Base-by-base conservation (phyloP, 2,888 invertebrate species). In the Eueremaeus valkanovi region DNA sequence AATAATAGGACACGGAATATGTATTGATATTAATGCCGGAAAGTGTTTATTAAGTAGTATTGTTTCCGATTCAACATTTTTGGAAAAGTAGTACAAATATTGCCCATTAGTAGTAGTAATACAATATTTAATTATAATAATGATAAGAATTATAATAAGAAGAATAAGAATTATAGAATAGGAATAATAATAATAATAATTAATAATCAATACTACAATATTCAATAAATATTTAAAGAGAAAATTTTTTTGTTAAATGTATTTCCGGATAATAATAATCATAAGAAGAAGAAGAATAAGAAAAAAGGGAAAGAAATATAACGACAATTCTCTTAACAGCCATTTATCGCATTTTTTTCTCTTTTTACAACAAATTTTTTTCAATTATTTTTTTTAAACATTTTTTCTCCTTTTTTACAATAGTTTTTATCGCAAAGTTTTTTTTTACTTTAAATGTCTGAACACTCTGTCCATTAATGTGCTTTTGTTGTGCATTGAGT, bases 11-110 rank as follows among this genome's bases (percentile, higher is more conserved):
- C 21, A 27, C 6, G 11, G 27, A 27, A 27, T 55, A 55, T n/a
- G 2, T 21, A 0, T 18, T 33, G 63, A 33, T 63, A 63, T 63
- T 36, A 63, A 63, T 63, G 63, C 33, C 63, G 33, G 63, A 11
- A 63, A 63, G 33, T 33, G 63, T 63, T 63, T 63, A 63, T 63
- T 63, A 63, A 63, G 63, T 63, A 63, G 63, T 63, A 63, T 27
- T 63, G 6, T 63, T 63, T 63, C 55, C 63, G 63, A 31, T 63
- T 63, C 33, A 33, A 63, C 33, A 63, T 58, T 49, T 55, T 55
- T 51, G 63, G 33, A 63, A 63, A 63, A 63, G 63, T 63, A 31
- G 11, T 63, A 33, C 63, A 63, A 63, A 63, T 63, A 63, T 63
- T 63, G 63, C 58, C 58, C 58, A 63, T 55, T 27, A 27, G 55